Percentiles rank a stretch among this genome's conserved stretches.
phyloP scores from a whole-genome alignment of 2,888 invertebrate genomes.

The Bruchidius siliquastri region DNA sequence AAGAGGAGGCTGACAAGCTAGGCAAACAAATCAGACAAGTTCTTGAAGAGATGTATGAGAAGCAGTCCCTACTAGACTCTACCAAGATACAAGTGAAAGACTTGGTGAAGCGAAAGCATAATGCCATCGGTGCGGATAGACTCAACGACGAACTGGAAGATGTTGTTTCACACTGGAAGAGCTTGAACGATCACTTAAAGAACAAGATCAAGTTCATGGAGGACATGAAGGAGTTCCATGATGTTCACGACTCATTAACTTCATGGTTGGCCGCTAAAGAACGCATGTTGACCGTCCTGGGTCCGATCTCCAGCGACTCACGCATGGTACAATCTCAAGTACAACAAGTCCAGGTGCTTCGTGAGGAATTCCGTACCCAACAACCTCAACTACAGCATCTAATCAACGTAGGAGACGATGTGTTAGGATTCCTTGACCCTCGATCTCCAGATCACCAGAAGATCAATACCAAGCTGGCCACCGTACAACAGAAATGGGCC shows the following conservation, averaged over 20 bases:
- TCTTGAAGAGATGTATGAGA: conserved; percentile 89
- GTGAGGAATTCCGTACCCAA: conserved; percentile 92
- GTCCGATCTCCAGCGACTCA: conserved; percentile 94
- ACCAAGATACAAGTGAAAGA: conserved; percentile 86
- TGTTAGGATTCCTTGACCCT: conserved; percentile 57
- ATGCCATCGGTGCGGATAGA: conserved; percentile 76
- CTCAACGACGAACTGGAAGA: conserved; percentile 81
- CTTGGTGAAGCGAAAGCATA: conserved; percentile 76
- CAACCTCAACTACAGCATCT: conserved; percentile 85
- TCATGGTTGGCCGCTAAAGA: conserved; percentile 91
- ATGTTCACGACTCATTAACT: conserved; percentile 76
- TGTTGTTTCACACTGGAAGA: conserved; percentile 79
- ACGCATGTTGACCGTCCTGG: conserved; percentile 90
- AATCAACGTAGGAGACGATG: conserved; percentile 73
- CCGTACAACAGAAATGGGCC: conserved; percentile 74
- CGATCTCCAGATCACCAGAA: conserved; percentile 59
- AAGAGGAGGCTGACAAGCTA: conserved; percentile 88
- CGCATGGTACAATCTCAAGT: conserved; percentile 94
- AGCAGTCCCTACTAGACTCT: conserved; percentile 84
- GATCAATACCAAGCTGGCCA: conserved; percentile 67
- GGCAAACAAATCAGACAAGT: conserved; percentile 76
- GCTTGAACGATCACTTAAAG: conserved; percentile 79
- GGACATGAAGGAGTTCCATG: conserved; percentile 88
- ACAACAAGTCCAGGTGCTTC: conserved; percentile 88
- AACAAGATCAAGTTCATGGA: conserved; percentile 68